Evolutionary conservation across 2,113 vertebrate species (phyloP), one percentile per base, ranked within the genome.

Genomic region (Oxyura jamaicensis): DNA sequence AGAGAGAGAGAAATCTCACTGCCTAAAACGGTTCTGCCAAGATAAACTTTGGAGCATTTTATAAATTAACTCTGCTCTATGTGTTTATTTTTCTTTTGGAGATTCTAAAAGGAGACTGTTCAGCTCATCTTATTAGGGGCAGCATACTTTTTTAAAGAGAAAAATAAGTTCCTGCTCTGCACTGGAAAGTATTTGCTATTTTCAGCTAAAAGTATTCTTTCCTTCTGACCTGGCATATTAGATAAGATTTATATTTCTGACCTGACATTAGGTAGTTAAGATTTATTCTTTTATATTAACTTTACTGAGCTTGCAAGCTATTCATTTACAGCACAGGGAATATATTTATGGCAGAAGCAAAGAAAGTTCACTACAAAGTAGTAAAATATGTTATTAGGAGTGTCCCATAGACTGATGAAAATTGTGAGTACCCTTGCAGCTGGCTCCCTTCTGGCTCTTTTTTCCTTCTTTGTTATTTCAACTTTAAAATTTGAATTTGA

Each of bases 41-140:
- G 86, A 96, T 96, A 97, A 98, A 98, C 95, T 88, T 87, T 90
- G 84, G 93, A 96, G 90, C 92, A 95, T 97, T 97, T 97, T 96
- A 98, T 97, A 98, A 98, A 97, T 98, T 98, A 98, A 98, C 95
- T 98, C 59, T 52, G 91, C 87, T 98, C 96, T 88, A 56, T 88
- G 68, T 97, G 96, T 98, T 97, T 98, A 95, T 96, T 98, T 98
- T 98, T 96, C 96, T 98, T 96, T 89, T 72, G 74, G 92, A 97
- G 95, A 94, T 97, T 97, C 97, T 97, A 97, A 97, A 98, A 97
- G 91, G 96, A 97, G 88, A 92, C 91, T 93, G 88, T 96, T 97
- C 90, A 94, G 80, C 88, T 95, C 94, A 95, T 97, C 94, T 97
- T 96, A 92, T 81, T 90, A 96, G 90, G 87, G 90, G 93, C 94